A percentile compares a stretch with the other conserved stretches of the same genome.
These are phyloP conservation scores for Caradrina clavipalpis DNA, from an alignment of 2,888 invertebrate genomes.

Conservation along the genomic window DNA sequence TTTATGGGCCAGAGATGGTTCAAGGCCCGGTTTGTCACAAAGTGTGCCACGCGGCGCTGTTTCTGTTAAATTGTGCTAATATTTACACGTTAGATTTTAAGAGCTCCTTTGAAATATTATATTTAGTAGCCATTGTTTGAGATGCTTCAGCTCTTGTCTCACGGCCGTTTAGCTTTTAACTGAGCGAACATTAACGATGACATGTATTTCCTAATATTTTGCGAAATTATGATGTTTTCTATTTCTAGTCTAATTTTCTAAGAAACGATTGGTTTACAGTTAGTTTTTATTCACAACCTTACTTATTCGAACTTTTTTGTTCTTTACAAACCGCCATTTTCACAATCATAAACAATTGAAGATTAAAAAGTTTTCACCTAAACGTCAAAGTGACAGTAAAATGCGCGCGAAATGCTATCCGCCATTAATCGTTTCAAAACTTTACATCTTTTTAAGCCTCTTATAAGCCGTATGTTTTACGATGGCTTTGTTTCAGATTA, in stretches of 20 bases:
- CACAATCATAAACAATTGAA: conserved; percentile 1
- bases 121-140: conserved; percentile 63
- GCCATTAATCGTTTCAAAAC: conserved; percentile 17
- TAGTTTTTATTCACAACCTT: background rate
- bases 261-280: background rate
- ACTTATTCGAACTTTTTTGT: background rate
- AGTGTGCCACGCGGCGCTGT: conserved; percentile 55
- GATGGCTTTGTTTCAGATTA: conserved; percentile 35
- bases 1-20: conserved; percentile 54
- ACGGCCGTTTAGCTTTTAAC: conserved; percentile 50
- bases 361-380: conserved; percentile 1
- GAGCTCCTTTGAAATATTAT: conserved; percentile 68
- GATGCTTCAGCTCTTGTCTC: conserved; percentile 58
- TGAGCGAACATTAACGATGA: conserved; percentile 42
- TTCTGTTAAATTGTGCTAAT: conserved; percentile 64
- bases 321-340: background rate
- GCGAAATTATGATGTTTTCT: conserved; percentile 3
- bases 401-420: conserved; percentile 24
- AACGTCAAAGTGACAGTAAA: conserved; percentile 37
- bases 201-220: conserved; percentile 53
- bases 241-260: background rate
- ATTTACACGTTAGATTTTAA: conserved; percentile 64
- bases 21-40: conserved; percentile 63
- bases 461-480: conserved; percentile 34
- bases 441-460: conserved; percentile 24